phyloP scores from a whole-genome alignment of 2,888 invertebrate species.

The Coremacera marginata region DNA sequence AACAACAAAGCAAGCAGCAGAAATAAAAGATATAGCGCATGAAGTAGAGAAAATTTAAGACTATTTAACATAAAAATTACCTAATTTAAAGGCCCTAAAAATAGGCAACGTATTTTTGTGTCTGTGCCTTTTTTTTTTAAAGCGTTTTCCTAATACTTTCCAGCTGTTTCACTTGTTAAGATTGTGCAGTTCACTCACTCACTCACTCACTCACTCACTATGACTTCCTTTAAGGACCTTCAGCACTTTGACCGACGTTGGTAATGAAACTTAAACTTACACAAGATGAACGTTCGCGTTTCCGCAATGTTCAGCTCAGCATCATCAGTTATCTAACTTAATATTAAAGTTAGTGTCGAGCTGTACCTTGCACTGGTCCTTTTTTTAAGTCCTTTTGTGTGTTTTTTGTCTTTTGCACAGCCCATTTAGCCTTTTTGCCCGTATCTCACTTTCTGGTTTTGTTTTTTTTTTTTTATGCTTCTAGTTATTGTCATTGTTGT shows the following conservation, averaged over 20 bases:
- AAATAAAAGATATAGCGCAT: neutral
- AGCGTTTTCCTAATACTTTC: neutral
- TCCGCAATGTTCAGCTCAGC: constrained; percentile 12
- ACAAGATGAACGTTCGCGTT: constrained; percentile 21
- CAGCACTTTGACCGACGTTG: constrained; percentile 6
- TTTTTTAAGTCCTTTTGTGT: neutral
- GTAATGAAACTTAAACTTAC: constrained; percentile 24
- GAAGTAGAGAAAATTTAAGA: neutral
- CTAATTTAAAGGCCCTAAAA: constrained; percentile 6
- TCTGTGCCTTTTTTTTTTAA: neutral
- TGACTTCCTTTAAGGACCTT: neutral
- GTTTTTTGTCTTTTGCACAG: neutral
- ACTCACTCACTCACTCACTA: neutral
- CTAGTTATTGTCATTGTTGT: neutral
- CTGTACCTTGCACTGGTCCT: constrained; percentile 2
- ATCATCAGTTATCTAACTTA: constrained; percentile 26
- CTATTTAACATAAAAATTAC: constrained; percentile 32
- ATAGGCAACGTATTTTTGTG: constrained; percentile 13
- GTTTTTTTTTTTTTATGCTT: neutral
- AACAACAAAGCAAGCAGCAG: neutral
- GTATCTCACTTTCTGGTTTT: neutral
- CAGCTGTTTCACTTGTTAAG: constrained; percentile 8
- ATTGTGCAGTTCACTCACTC: neutral
- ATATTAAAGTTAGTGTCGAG: constrained; percentile 27
- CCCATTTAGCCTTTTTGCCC: constrained; percentile 4